Conservation (phyloP, 37 sponge, comb jelly and placozoan genomes). For the Oopsacas minuta region DNA sequence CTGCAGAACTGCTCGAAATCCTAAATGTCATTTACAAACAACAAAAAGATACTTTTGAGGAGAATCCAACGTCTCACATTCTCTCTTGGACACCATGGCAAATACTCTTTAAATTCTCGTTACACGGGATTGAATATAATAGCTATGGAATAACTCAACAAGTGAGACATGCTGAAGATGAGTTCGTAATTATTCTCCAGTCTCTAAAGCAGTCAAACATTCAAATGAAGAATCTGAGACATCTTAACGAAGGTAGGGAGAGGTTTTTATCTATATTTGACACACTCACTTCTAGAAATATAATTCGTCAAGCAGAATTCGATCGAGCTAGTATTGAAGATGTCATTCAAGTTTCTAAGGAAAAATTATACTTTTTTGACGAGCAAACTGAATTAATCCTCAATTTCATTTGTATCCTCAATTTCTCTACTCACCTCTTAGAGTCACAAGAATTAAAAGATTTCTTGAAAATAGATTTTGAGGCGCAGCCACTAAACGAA, state of each 20-base stretch:
- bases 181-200: background rate
- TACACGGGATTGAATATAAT: background rate
- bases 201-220: background rate
- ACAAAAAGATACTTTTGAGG: background rate
- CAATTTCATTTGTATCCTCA: background rate
- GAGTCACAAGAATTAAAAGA: constrained; percentile 1
- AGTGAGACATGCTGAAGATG: background rate
- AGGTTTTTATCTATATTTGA: background rate
- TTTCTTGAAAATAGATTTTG: background rate
- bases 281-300: background rate
- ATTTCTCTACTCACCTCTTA: background rate
- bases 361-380: background rate
- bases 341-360: background rate
- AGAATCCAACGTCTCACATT: background rate
- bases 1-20: background rate
- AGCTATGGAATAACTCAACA: background rate
- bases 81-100: background rate
- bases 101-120: background rate
- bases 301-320: too few species aligned
- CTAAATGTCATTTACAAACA: background rate
- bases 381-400: background rate
- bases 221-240: background rate
- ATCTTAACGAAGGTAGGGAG: background rate
- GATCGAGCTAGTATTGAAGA: too few species aligned
- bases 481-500: background rate